These are phyloP conservation scores for Myopa testacea DNA, from an alignment of 2,888 invertebrate genomes.

Conservation along the genomic window DNA sequence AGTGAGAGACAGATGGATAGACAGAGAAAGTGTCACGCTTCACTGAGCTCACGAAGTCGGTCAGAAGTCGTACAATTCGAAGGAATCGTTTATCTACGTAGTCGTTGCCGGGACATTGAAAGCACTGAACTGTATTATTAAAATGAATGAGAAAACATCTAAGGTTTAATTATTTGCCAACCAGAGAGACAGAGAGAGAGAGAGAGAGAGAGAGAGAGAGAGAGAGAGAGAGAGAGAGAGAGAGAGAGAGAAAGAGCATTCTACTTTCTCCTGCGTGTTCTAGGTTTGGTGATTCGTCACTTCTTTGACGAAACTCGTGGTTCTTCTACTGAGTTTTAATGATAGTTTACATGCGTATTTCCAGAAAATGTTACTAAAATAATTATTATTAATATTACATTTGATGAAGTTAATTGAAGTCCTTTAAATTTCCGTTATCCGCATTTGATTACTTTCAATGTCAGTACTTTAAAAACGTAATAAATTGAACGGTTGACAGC, in stretches of 20 bases:
- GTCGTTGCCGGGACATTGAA: conserved; percentile 6
- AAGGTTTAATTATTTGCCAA: conserved; percentile 31
- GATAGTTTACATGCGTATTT: too few relatives aligned
- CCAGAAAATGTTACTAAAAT: too few relatives aligned
- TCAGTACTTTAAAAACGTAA: too few relatives aligned
- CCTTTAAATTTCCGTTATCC: too few relatives aligned
- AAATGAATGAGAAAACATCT: conserved; percentile 13
- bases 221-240: neutral
- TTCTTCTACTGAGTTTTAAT: too few relatives aligned
- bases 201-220: too few relatives aligned
- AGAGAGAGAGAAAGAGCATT: conserved; percentile 1
- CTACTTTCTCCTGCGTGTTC: neutral
- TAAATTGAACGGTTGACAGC: too few relatives aligned
- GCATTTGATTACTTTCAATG: too few relatives aligned
- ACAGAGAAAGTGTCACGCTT: neutral
- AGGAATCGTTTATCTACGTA: neutral
- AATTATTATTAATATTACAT: too few relatives aligned
- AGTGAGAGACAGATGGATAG: neutral
- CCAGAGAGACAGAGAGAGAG: neutral
- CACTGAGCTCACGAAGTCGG: neutral
- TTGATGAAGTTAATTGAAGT: too few relatives aligned
- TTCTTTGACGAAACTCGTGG: too few relatives aligned
- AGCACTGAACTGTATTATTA: neutral
- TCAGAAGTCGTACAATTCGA: neutral
- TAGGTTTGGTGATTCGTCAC: too few relatives aligned